A percentile compares a stretch with the other conserved stretches of the same genome.
Evolutionary conservation across 2,113 vertebrate genomes (phyloP).

Genomic region (Corythornis cristatus): DNA sequence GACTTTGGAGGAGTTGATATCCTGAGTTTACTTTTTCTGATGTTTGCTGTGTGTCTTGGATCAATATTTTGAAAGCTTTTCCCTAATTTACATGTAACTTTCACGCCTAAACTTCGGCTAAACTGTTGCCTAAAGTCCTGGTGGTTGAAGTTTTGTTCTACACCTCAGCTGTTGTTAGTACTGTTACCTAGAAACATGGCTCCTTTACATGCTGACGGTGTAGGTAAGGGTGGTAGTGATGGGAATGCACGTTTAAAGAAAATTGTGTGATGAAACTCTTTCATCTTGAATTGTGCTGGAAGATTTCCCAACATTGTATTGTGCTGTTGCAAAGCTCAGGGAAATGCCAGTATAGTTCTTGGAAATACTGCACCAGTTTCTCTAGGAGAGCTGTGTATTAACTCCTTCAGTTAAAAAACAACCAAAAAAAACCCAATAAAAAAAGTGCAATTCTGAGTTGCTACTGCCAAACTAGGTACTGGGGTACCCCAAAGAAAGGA

Average conservation of each 20-base stretch:
- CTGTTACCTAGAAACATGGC: not conserved
- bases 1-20: not conserved
- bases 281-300: conserved; percentile 39
- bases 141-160: not conserved
- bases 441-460: not conserved
- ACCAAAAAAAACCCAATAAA: not conserved
- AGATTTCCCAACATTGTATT: not conserved
- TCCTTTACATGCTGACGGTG: not conserved
- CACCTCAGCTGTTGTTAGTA: not conserved
- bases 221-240: not conserved
- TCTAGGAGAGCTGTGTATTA: not conserved
- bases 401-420: not conserved
- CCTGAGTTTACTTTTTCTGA: not conserved
- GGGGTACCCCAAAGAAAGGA: not conserved
- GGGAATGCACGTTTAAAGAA: not conserved
- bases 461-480: not conserved
- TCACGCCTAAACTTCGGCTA: not conserved
- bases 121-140: not conserved
- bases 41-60: not conserved
- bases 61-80: not conserved
- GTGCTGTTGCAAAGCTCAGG: not conserved
- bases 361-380: not conserved
- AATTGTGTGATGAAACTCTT: not conserved
- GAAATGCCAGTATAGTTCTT: conserved; percentile 10
- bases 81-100: not conserved